Evolutionary conservation across 2,888 invertebrate species (phyloP).

Genomic region (Chirona hameri): DNA sequence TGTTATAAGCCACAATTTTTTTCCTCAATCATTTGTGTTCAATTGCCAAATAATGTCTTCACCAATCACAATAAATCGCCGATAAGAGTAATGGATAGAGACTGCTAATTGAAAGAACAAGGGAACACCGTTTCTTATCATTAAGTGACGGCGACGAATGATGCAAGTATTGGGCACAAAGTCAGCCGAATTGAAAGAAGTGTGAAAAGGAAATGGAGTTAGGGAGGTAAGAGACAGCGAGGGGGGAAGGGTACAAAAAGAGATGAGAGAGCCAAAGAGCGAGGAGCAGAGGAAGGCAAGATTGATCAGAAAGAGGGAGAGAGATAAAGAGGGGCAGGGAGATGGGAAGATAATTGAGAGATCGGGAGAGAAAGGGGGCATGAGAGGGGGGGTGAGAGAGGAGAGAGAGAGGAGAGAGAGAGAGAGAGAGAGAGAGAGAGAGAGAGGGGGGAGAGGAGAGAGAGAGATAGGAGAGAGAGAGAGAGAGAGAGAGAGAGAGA

Average conservation of each 20-base stretch:
- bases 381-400: background rate
- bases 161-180: too few species aligned
- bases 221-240: background rate
- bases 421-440: too few species aligned
- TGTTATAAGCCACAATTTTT: too few species aligned
- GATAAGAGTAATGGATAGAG: background rate
- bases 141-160: too few species aligned
- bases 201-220: background rate
- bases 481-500: conserved; percentile 26
- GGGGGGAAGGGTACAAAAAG: background rate
- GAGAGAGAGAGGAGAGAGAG: too few species aligned
- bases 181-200: background rate
- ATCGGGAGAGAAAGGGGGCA: background rate
- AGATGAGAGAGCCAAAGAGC: background rate
- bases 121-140: too few species aligned
- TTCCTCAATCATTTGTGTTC: too few species aligned
- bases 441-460: too few species aligned
- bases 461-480: background rate
- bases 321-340: background rate
- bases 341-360: background rate
- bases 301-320: background rate
- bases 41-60: too few species aligned
- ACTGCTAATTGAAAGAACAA: too few species aligned
- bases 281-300: background rate
- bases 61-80: too few species aligned